These are phyloP conservation scores for Lota lota DNA, from an alignment of 2,113 vertebrate genomes.

Conservation along the genomic window DNA sequence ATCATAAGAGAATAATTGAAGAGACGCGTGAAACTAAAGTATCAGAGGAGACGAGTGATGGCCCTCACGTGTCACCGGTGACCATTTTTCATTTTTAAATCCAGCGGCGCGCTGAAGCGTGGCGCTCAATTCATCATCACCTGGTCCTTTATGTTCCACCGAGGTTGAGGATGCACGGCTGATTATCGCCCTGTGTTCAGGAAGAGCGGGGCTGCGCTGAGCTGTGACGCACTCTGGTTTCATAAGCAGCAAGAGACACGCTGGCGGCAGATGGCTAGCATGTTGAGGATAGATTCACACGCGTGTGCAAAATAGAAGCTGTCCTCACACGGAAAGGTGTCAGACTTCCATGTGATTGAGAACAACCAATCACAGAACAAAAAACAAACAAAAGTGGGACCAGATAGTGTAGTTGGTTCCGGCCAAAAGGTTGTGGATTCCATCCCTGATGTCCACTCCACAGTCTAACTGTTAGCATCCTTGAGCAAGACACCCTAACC, in stretches of 20 bases:
- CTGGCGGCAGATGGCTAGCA: constrained; percentile 16
- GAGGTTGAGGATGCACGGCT: constrained; percentile 44
- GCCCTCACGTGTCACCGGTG: too few relatives aligned
- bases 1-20: too few relatives aligned
- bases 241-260: constrained; percentile 36
- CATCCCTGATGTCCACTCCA: too few relatives aligned
- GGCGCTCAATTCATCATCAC: constrained; percentile 55
- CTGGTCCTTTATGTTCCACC: constrained; percentile 53
- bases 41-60: too few relatives aligned
- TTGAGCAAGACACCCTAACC: too few relatives aligned
- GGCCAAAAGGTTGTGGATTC: too few relatives aligned
- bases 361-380: constrained; percentile 12
- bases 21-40: too few relatives aligned
- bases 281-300: constrained; percentile 11
- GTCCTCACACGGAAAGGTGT: constrained; percentile 5
- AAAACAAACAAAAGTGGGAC: constrained; percentile 16
- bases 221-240: constrained; percentile 32
- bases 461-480: too few relatives aligned
- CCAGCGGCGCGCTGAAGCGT: not conserved
- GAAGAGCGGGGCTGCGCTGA: constrained; percentile 42
- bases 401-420: too few relatives aligned
- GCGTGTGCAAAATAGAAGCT: constrained; percentile 23
- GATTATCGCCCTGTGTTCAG: constrained; percentile 54
- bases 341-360: constrained; percentile 25
- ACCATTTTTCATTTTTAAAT: too few relatives aligned